Percentiles rank a stretch among this genome's conserved stretches.
Conservation (phyloP, 2,797 vertebrate genomes). For the Numenius phaeopus region DNA sequence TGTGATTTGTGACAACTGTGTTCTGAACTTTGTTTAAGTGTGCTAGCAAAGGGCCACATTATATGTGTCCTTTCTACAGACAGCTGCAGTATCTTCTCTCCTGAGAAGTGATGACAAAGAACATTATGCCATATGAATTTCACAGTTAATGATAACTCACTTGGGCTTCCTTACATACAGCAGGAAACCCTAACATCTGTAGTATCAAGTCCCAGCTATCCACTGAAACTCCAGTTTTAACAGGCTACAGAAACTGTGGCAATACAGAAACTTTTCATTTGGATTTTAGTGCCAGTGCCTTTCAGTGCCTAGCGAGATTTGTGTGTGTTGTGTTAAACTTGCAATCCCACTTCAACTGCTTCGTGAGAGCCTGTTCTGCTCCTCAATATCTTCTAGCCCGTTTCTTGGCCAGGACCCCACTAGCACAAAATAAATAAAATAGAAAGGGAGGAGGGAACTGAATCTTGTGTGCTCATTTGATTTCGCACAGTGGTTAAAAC, state of each 20-base stretch:
- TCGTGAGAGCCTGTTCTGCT: background rate
- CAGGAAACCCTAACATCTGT: background rate
- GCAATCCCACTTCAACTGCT: background rate
- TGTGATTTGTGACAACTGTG: background rate
- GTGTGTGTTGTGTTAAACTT: background rate
- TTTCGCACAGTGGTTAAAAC: background rate
- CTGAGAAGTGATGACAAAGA: background rate
- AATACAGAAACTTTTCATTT: background rate
- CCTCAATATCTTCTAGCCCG: background rate
- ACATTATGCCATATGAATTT: background rate
- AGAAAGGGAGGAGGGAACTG: background rate
- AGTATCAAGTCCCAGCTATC: background rate
- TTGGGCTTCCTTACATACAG: background rate
- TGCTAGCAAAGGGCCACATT: background rate
- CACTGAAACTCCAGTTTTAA: background rate
- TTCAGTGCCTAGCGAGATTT: background rate
- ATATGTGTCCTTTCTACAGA: background rate
- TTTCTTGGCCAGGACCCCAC: background rate
- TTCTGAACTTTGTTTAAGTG: background rate
- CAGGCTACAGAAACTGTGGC: background rate
- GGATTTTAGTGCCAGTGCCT: background rate
- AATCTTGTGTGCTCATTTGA: background rate
- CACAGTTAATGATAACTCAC: conserved; percentile 13
- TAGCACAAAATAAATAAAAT: background rate
- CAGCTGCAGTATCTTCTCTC: background rate